A percentile compares a stretch with the other conserved stretches of the same genome.
These are phyloP conservation scores for Drosophila parthenogenetica DNA, from an alignment of 2,888 invertebrate genomes.

Conservation along the genomic window DNA sequence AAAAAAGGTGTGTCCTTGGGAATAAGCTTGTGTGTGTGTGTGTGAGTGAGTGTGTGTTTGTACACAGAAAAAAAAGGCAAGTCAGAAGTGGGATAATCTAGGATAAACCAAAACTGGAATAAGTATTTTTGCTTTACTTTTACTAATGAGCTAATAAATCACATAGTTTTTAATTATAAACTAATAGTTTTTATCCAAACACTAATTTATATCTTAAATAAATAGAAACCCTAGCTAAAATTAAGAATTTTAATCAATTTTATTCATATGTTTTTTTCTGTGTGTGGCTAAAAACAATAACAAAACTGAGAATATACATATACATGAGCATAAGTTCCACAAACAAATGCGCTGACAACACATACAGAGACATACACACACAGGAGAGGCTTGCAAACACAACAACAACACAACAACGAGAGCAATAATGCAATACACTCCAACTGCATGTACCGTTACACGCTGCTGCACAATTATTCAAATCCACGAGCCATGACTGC, in stretches of 20 bases:
- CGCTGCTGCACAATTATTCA: constrained; percentile 79
- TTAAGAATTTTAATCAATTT: too few relatives aligned
- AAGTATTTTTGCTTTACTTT: too few relatives aligned
- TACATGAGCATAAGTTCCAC: constrained; percentile 55
- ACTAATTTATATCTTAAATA: too few relatives aligned
- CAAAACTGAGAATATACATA: constrained; percentile 49
- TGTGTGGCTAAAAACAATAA: constrained; percentile 34
- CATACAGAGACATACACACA: constrained; percentile 12
- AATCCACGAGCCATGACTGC: constrained; percentile 75
- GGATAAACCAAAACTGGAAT: too few relatives aligned
- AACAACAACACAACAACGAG: constrained; percentile 4
- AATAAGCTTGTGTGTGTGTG: background rate
- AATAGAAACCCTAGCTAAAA: too few relatives aligned
- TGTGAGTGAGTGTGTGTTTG: constrained; percentile 5
- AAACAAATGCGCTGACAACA: constrained; percentile 36
- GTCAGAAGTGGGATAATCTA: too few relatives aligned
- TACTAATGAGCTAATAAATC: too few relatives aligned
- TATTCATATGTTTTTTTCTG: background rate
- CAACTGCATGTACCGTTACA: constrained; percentile 60
- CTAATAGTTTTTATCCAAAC: too few relatives aligned
- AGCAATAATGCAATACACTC: constrained; percentile 63
- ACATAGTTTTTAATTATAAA: too few relatives aligned
- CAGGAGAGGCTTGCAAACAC: constrained; percentile 3
- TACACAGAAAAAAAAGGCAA: background rate
- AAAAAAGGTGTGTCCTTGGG: constrained; percentile 28